These are phyloP conservation scores for Carpatolechia fugitivella DNA, from an alignment of 2,888 invertebrate genomes.

Conservation along the genomic window DNA sequence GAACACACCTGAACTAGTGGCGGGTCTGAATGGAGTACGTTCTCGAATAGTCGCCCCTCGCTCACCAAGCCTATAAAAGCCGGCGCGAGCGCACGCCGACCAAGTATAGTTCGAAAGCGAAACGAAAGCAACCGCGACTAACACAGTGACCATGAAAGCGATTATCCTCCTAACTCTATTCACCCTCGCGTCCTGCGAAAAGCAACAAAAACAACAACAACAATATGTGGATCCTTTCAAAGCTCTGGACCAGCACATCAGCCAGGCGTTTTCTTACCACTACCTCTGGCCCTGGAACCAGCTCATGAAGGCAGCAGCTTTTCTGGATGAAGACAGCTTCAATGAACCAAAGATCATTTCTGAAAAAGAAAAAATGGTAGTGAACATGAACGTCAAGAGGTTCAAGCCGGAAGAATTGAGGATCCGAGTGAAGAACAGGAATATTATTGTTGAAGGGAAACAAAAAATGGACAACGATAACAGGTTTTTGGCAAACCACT, in stretches of 20 bases:
- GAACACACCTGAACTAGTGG: constrained; percentile 49
- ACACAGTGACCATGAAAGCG: constrained; percentile 34
- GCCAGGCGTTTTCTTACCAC: constrained; percentile 58
- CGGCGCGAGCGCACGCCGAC: constrained; percentile 34
- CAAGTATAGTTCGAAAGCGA: constrained; percentile 41
- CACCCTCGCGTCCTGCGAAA: constrained; percentile 38
- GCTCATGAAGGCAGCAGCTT: constrained; percentile 56
- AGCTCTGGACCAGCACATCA: constrained; percentile 56
- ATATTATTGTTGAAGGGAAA: constrained; percentile 62
- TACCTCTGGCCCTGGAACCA: constrained; percentile 71
- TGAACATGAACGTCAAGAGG: constrained; percentile 56
- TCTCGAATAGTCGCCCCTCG: constrained; percentile 61
- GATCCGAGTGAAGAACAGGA: constrained; percentile 64
- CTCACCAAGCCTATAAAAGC: constrained; percentile 64
- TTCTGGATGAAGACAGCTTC: constrained; percentile 51
- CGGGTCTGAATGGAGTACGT: constrained; percentile 54
- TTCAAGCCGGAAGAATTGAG: constrained; percentile 65
- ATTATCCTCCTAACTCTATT: constrained; percentile 44
- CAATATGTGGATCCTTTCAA: constrained; percentile 57
- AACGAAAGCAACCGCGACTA: constrained; percentile 39
- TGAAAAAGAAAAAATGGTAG: constrained; percentile 51
- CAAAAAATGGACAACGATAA: constrained; percentile 50
- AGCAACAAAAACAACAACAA: constrained; percentile 26
- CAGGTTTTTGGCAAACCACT: constrained; percentile 60
- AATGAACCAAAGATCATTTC: constrained; percentile 64